Evolutionary conservation across 1,140 invertebrate genomes (phyloP).

Genomic region (Drosophila repletoides): DNA sequence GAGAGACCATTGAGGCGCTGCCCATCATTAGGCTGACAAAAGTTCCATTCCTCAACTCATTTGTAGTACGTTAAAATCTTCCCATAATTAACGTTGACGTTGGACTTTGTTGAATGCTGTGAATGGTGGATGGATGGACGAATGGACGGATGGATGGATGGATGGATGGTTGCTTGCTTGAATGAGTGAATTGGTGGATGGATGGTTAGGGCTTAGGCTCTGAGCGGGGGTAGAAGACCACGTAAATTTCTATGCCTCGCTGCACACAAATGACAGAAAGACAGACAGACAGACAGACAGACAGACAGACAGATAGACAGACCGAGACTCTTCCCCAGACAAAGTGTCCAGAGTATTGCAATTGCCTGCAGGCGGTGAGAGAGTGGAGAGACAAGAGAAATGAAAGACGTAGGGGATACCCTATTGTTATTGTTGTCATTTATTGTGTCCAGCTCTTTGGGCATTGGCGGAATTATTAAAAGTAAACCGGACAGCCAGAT

Average conservation of each 20-base stretch:
- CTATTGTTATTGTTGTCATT: conserved; percentile 73
- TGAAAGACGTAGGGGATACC: conserved; percentile 18
- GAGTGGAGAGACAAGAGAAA: background rate
- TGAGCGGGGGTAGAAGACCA: conserved; percentile 4
- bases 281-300: conserved; percentile 19
- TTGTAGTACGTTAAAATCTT: conserved; percentile 76
- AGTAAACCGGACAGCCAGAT: conserved; percentile 38
- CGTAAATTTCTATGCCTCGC: conserved; percentile 73
- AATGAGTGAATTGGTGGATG: no score
- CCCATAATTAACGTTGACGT: conserved; percentile 73
- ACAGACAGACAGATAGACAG: conserved; percentile 2
- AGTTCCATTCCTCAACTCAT: conserved; percentile 66
- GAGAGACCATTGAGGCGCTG: conserved; percentile 38
- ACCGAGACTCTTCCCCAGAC: conserved; percentile 46
- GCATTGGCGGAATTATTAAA: conserved; percentile 71
- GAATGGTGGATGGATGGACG: conserved; percentile 4
- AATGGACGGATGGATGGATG: conserved; percentile 10
- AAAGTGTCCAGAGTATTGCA: conserved; percentile 52
- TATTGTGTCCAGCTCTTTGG: conserved; percentile 34
- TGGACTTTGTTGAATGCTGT: conserved; percentile 22
- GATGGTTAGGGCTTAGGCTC: background rate
- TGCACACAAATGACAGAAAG: conserved; percentile 68
- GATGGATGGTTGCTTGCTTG: conserved; percentile 1
- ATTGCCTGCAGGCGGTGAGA: conserved; percentile 42
- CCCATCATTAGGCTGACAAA: conserved; percentile 78